Evolutionary conservation across 2,888 invertebrate species (phyloP).

Genomic region (Augiades crinisus): DNA sequence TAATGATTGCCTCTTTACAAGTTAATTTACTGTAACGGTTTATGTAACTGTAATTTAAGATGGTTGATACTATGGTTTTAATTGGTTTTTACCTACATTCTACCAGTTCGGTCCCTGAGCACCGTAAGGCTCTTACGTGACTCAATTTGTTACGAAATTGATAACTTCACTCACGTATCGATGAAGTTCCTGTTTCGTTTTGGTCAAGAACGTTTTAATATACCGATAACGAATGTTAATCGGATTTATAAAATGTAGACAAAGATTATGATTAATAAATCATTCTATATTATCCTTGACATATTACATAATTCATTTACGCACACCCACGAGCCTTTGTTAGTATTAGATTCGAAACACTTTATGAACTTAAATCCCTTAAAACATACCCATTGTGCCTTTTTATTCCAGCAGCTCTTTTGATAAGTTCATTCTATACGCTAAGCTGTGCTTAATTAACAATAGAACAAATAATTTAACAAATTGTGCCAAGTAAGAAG

Average conservation of each 20-base stretch:
- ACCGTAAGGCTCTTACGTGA: slow-evolving; percentile 48
- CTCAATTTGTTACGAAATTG: slow-evolving; percentile 51
- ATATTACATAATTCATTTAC: not conserved
- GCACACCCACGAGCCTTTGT: too few species aligned
- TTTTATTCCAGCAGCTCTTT: too few species aligned
- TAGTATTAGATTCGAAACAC: too few species aligned
- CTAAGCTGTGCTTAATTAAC: too few species aligned
- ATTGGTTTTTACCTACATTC: slow-evolving; percentile 31
- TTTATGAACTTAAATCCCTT: too few species aligned
- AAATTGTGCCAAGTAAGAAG: too few species aligned
- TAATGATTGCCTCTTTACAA: slow-evolving; percentile 20
- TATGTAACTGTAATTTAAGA: slow-evolving; percentile 21
- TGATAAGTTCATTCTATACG: too few species aligned
- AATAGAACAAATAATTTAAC: too few species aligned
- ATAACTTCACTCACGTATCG: slow-evolving; percentile 54
- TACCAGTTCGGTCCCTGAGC: slow-evolving; percentile 10
- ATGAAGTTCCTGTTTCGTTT: slow-evolving; percentile 51
- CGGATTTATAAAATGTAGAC: not conserved
- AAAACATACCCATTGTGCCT: too few species aligned
- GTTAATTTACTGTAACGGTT: slow-evolving; percentile 17
- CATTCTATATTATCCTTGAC: not conserved
- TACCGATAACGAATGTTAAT: slow-evolving; percentile 21
- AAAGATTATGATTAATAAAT: not conserved
- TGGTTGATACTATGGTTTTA: slow-evolving; percentile 17
- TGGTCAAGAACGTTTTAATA: slow-evolving; percentile 39